phyloP scores from a whole-genome alignment of 2,113 vertebrate species.

The Alligator mississippiensis region DNA sequence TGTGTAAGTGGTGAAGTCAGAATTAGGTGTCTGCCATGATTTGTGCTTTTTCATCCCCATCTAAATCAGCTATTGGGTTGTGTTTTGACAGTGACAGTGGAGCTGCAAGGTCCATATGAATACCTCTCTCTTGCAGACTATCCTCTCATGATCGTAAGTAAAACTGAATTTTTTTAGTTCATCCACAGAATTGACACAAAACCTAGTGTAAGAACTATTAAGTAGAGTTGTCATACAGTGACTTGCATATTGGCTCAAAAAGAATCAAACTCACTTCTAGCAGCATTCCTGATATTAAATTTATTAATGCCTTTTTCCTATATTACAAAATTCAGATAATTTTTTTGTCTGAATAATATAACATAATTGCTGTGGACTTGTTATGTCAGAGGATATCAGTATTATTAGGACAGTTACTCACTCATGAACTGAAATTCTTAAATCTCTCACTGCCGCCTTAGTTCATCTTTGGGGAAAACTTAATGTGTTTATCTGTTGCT shows the following conservation, averaged over 20 bases:
- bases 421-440: not conserved
- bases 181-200: not conserved
- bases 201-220: not conserved
- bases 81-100: conserved; percentile 89
- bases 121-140: conserved; percentile 95
- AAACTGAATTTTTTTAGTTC: conserved; percentile 19
- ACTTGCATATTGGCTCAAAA: not conserved
- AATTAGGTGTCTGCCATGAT: not conserved
- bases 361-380: not conserved
- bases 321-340: not conserved
- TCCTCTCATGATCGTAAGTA: conserved; percentile 93
- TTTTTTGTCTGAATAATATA: not conserved
- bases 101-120: conserved; percentile 92
- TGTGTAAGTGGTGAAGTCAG: not conserved
- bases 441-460: not conserved
- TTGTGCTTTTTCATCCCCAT: conserved; percentile 28
- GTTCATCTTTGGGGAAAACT: not conserved
- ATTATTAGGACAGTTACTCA: not conserved
- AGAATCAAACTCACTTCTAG: not conserved
- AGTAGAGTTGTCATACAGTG: not conserved
- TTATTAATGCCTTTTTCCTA: not conserved
- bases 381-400: not conserved
- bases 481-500: conserved; percentile 4
- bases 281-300: not conserved
- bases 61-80: conserved; percentile 37